These are phyloP conservation scores for Lepidurus arcticus DNA, from an alignment of 1,140 invertebrate species.

Conservation along the genomic window DNA sequence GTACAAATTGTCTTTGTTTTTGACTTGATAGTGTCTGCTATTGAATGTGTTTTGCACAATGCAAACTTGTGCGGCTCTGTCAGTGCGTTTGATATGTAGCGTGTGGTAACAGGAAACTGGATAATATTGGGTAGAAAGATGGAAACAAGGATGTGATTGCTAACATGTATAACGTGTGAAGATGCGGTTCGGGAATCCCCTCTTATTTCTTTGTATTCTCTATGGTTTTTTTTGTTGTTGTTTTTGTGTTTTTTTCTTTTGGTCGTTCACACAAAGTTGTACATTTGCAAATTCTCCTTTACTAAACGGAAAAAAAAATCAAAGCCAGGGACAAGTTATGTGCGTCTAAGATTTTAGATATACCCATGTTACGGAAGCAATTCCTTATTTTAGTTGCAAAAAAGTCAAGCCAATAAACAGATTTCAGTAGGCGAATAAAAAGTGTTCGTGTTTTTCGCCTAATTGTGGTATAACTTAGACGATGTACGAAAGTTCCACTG, in stretches of 20 bases:
- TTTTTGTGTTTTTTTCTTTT: not conserved
- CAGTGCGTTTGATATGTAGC: not conserved
- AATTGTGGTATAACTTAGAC: not conserved
- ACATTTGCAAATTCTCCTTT: not conserved
- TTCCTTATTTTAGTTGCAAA: slow-evolving; percentile 15
- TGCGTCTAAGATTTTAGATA: not conserved
- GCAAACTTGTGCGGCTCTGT: not conserved
- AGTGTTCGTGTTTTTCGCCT: not conserved
- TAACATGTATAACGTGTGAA: slow-evolving; percentile 12
- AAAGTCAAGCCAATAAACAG: slow-evolving; percentile 7
- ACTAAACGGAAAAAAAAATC: not conserved
- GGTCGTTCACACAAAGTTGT: slow-evolving; percentile 7
- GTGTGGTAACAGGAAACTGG: slow-evolving; percentile 8
- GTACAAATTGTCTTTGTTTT: slow-evolving; percentile 12
- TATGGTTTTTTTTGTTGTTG: too few relatives aligned
- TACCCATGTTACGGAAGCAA: not conserved
- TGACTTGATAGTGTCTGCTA: slow-evolving; percentile 1
- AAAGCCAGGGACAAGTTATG: slow-evolving; percentile 12
- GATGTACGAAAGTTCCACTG: not conserved
- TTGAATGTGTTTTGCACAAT: not conserved
- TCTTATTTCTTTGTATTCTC: not conserved
- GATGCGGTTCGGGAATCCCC: not conserved
- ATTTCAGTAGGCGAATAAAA: not conserved
- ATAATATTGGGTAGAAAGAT: not conserved
- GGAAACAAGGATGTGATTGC: not conserved